Conservation (phyloP, 2,888 invertebrate genomes). For the Chromoteleia sp. region DNA sequence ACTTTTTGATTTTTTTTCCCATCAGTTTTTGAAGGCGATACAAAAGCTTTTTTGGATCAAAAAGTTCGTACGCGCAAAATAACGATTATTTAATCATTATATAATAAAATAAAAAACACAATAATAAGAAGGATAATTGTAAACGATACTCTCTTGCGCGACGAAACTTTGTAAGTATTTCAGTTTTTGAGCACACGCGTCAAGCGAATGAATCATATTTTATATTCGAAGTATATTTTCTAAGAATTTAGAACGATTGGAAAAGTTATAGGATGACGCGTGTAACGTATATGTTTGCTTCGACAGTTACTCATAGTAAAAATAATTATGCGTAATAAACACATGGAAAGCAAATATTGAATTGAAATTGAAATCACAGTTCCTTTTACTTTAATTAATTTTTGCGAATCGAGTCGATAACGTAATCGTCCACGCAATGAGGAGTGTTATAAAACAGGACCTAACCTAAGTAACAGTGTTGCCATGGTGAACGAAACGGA, state of each 20-base stretch:
- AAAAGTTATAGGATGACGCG: conserved; percentile 12
- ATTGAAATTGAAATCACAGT: not conserved
- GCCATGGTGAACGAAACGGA: too few relatives aligned
- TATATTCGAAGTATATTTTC: conserved; percentile 18
- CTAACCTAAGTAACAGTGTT: conserved; percentile 15
- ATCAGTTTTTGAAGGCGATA: too few relatives aligned
- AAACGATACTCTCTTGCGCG: not conserved
- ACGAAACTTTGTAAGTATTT: conserved; percentile 1
- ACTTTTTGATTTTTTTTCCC: too few relatives aligned
- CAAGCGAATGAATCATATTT: conserved; percentile 21
- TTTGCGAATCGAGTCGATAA: not conserved
- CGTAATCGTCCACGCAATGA: not conserved
- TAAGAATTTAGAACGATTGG: conserved; percentile 1
- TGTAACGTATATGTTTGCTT: not conserved
- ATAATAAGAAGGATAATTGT: not conserved
- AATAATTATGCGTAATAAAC: conserved; percentile 32
- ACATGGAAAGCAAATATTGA: not conserved
- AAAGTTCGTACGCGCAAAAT: too few relatives aligned
- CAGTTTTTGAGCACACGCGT: not conserved
- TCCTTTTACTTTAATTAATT: conserved; percentile 27
- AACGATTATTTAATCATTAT: not conserved
- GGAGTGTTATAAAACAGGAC: conserved; percentile 13
- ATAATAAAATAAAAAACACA: not conserved
- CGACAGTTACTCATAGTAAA: conserved; percentile 1
- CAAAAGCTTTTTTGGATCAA: too few relatives aligned